Evolutionary conservation across 2,797 vertebrate genomes (phyloP), one percentile per base, ranked within the genome.

Genomic region (Ficedula albicollis): DNA sequence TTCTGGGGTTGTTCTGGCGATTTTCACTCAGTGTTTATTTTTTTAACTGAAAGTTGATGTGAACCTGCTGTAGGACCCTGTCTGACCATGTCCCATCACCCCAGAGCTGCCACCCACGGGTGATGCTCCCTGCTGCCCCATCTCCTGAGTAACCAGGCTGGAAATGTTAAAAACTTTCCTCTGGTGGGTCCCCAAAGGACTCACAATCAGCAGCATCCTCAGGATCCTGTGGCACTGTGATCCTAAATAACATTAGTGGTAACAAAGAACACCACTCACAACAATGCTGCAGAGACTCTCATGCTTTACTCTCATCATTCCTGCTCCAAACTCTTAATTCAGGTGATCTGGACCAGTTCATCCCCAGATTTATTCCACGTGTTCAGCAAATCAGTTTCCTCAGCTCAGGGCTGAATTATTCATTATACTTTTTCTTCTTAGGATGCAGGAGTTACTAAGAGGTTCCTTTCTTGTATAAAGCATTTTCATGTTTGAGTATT

Each of bases 361-460:
- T 43, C 59, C 62, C 52, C 80, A 56, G 91, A 74, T 36, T 92
- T 75, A 89, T 72, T 93, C 89, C 76, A 84, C 59, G 32, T 87
- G 70, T 67, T 90, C 88, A 88, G 84, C 69, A 89, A 52, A 73
- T 90, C 16, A 15, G 23, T 62, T 92, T 94, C 39, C 69, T 30
- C 36, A 13, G 81, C 11, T 7, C 29, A 7, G 5, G 13, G 5
- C 18, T 97, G 96, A 97, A 90, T 97, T 95, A 98, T 97, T 97
- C 84, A 93, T 87, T 10, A n/a, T 6, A 48, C 13, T 32, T 44
- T 63, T 56, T 44, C 82, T 60, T 34, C 80, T 80, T 25, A 27
- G 72, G 81, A 68, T 41, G 62, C 59, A 81, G 90, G 90, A 87
- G 59, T 59, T 67, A 66, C 58, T 39, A 85, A 84, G 84, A 89